Conservation (phyloP, 2,797 vertebrate species). For the Tenualosa ilisha region DNA sequence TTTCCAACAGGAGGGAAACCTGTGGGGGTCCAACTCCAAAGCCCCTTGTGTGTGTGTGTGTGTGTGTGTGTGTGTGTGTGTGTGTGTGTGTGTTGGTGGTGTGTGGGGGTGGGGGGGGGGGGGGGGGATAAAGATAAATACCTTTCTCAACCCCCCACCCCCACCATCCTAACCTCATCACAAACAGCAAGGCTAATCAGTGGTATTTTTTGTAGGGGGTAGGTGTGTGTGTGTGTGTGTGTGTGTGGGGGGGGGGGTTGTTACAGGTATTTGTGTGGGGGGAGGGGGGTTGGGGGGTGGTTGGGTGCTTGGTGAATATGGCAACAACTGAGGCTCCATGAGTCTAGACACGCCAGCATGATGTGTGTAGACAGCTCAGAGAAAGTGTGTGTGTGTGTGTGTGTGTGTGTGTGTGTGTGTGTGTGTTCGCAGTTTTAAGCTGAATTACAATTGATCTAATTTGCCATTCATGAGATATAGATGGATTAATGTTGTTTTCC, state of each 20-base stretch:
- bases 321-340: conserved; percentile 19
- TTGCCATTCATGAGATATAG: not conserved
- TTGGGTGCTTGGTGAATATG: conserved; percentile 22
- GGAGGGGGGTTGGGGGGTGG: no score
- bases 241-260: conserved; percentile 24
- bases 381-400: conserved; percentile 3
- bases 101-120: not conserved
- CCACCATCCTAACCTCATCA: not conserved
- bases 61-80: conserved; percentile 14
- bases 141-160: not conserved
- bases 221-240: not conserved
- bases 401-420: not conserved
- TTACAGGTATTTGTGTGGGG: not conserved
- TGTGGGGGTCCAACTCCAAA: conserved; percentile 58
- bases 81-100: not conserved
- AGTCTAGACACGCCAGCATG: not conserved
- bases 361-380: not conserved
- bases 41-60: conserved; percentile 27
- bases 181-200: conserved; percentile 29
- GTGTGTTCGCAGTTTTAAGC: not conserved
- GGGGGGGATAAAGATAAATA: conserved; percentile 12
- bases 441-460: not conserved
- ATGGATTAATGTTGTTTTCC: not conserved
- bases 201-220: not conserved
- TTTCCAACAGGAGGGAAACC: conserved; percentile 67